These are phyloP conservation scores for Drosophila tsacasi DNA, from an alignment of 1,140 invertebrate genomes.

Conservation along the genomic window DNA sequence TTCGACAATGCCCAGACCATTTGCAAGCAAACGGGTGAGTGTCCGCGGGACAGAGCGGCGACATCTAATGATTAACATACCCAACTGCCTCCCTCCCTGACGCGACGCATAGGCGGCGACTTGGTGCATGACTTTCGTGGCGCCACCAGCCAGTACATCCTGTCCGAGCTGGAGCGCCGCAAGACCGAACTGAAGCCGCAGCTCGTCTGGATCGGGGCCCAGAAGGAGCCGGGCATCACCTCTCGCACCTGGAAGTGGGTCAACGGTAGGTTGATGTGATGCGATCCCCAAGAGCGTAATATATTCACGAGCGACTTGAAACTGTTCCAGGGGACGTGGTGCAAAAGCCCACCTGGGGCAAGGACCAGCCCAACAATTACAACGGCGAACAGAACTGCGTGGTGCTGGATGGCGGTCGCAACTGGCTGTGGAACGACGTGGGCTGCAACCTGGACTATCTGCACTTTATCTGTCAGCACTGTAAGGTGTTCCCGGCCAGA, in stretches of 20 bases:
- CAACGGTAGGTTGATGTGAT: constrained; percentile 88
- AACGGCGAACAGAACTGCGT: constrained; percentile 98
- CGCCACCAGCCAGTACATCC: constrained; percentile 90
- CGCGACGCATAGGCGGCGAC: constrained; percentile 87
- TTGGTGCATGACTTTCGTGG: constrained; percentile 90
- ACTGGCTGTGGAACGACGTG: constrained; percentile 97
- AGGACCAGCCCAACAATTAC: constrained; percentile 97
- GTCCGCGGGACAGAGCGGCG: background rate
- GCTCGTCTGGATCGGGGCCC: constrained; percentile 95
- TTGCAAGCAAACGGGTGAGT: constrained; percentile 88
- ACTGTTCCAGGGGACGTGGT: constrained; percentile 89
- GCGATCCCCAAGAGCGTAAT: background rate
- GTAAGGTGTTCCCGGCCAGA: constrained; percentile 87
- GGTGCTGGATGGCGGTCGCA: constrained; percentile 94
- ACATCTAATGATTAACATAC: constrained; percentile 9
- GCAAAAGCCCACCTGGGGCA: constrained; percentile 93
- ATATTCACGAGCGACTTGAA: background rate
- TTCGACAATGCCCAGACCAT: constrained; percentile 92
- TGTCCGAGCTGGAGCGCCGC: constrained; percentile 92
- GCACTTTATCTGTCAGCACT: constrained; percentile 96
- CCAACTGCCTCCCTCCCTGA: background rate
- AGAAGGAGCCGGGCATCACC: constrained; percentile 93
- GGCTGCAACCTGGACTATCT: constrained; percentile 96
- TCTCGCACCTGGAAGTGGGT: constrained; percentile 96
- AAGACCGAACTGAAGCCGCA: constrained; percentile 93